phyloP scores from a whole-genome alignment of 1,140 invertebrate species.

The Bombus haemorrhoidalis region DNA sequence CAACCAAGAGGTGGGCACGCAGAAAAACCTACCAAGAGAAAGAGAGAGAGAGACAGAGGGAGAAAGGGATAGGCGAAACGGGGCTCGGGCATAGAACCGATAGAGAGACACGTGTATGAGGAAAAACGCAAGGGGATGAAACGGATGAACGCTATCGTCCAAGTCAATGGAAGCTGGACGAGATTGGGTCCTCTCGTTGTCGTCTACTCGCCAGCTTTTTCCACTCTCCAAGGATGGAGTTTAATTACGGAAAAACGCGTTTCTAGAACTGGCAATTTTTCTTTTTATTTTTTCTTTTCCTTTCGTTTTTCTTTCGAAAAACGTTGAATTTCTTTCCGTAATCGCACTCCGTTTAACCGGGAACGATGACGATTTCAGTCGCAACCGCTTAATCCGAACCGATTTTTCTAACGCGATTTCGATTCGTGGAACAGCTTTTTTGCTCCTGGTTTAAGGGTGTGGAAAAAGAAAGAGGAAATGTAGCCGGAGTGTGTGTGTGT shows the following conservation, averaged over 20 bases:
- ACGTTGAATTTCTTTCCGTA: neutral
- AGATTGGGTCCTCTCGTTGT: slow-evolving; percentile 65
- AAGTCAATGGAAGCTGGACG: slow-evolving; percentile 70
- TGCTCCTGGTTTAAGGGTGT: neutral
- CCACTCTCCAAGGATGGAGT: slow-evolving; percentile 41
- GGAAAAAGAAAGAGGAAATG: neutral
- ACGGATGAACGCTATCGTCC: slow-evolving; percentile 37
- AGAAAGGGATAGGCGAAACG: neutral
- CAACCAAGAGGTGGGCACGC: slow-evolving; percentile 55
- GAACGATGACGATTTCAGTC: neutral
- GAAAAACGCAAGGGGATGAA: slow-evolving; percentile 19
- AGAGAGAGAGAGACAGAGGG: neutral
- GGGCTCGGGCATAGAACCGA: neutral
- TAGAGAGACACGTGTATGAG: slow-evolving; percentile 54
- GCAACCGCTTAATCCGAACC: neutral
- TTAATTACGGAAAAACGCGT: slow-evolving; percentile 58
- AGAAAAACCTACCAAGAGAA: slow-evolving; percentile 58
- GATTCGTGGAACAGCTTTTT: neutral
- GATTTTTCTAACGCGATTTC: neutral
- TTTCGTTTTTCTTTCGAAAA: neutral
- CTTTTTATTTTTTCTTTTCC: neutral
- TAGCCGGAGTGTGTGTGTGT: neutral
- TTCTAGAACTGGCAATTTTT: neutral
- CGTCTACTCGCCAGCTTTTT: slow-evolving; percentile 54
- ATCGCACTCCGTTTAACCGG: neutral